phyloP scores from a whole-genome alignment of 2,888 invertebrate genomes.

The Leucophenga maculata region DNA sequence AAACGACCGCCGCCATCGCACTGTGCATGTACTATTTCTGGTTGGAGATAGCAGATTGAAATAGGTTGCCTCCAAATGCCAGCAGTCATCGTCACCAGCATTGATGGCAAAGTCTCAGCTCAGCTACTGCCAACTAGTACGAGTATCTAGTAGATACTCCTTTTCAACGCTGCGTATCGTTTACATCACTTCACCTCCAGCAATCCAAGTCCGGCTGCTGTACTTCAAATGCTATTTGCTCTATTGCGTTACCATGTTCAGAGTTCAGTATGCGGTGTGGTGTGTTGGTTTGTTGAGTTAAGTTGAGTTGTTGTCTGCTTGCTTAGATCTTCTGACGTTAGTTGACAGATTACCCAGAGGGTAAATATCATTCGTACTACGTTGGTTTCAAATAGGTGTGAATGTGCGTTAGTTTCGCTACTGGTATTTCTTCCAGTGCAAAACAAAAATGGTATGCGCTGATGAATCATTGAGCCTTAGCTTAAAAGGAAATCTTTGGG shows the following conservation, averaged over 20 bases:
- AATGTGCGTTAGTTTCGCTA: conserved; percentile 4
- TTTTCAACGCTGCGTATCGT: not conserved
- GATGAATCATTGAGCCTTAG: conserved; percentile 29
- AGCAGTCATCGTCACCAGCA: conserved; percentile 40
- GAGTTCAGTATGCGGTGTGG: conserved; percentile 37
- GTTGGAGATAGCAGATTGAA: too few relatives aligned
- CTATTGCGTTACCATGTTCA: conserved; percentile 9
- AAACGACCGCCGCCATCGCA: conserved; percentile 43
- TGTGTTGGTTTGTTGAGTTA: conserved; percentile 25
- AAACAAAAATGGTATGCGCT: conserved; percentile 23
- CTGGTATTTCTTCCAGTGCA: conserved; percentile 11
- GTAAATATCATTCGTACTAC: conserved; percentile 49
- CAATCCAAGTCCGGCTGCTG: not conserved
- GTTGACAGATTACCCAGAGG: conserved; percentile 61
- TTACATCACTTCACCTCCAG: not conserved
- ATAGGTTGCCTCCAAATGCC: conserved; percentile 40
- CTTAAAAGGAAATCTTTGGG: conserved; percentile 35
- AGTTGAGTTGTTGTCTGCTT: conserved; percentile 41
- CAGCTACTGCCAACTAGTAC: not conserved
- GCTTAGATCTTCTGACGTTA: conserved; percentile 58
- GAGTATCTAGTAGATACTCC: not conserved
- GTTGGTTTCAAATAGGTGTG: conserved; percentile 7
- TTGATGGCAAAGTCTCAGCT: not conserved
- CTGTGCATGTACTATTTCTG: conserved; percentile 11
- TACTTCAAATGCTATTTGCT: not conserved